phyloP scores from a whole-genome alignment of 2,797 vertebrate species.

The Gallirallus australis region DNA sequence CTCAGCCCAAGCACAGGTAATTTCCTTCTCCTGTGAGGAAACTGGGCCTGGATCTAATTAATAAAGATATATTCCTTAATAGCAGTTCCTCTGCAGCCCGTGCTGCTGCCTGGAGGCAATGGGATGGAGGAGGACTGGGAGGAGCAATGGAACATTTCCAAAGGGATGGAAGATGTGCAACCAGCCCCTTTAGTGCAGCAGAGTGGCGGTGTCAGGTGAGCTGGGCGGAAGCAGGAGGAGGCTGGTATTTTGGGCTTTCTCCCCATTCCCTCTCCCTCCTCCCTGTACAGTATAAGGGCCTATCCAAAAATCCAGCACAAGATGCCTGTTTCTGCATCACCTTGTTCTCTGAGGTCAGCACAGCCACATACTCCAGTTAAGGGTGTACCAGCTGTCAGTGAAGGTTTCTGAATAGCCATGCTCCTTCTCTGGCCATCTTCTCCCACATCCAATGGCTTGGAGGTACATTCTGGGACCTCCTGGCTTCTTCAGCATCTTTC shows the following conservation, averaged over 20 bases:
- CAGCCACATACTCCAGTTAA: not conserved
- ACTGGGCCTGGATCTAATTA: not conserved
- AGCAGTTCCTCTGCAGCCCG: not conserved
- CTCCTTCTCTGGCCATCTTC: not conserved
- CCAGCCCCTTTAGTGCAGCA: not conserved
- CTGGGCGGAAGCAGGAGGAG: not conserved
- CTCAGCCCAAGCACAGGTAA: not conserved
- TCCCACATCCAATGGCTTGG: not conserved
- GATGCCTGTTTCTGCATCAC: not conserved
- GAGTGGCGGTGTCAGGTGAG: not conserved
- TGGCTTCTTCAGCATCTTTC: not conserved
- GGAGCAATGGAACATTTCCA: not conserved
- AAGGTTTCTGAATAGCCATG: not conserved
- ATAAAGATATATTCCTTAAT: not conserved
- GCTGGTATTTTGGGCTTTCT: not conserved
- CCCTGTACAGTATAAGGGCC: not conserved
- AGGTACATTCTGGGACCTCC: not conserved
- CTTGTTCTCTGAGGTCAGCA: not conserved
- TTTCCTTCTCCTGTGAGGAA: slow-evolving; percentile 5
- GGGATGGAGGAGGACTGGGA: not conserved
- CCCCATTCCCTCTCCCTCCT: not conserved
- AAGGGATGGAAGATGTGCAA: not conserved
- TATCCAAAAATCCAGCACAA: not conserved
- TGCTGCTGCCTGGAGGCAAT: not conserved
- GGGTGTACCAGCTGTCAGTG: not conserved